These are phyloP conservation scores for Sphaerophoria rueppellii DNA, from an alignment of 2,888 invertebrate genomes.

Conservation along the genomic window DNA sequence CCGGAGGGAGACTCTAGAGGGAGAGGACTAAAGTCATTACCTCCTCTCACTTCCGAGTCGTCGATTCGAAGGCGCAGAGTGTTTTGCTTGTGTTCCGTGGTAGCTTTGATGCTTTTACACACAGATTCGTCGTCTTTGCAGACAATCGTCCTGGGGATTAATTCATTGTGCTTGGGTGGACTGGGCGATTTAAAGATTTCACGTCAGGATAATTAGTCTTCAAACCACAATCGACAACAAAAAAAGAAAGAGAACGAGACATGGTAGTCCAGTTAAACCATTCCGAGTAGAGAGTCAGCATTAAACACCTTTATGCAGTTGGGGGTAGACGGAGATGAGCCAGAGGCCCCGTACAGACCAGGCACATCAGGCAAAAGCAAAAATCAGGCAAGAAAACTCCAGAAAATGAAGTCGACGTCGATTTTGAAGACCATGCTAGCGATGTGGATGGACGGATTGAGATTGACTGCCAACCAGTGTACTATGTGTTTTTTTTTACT, in stretches of 20 bases:
- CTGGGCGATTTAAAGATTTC: slow-evolving; percentile 69
- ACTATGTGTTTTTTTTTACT: slow-evolving; percentile 43
- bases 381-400: slow-evolving; percentile 46
- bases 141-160: slow-evolving; percentile 69
- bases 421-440: slow-evolving; percentile 13
- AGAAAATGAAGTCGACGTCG: slow-evolving; percentile 28
- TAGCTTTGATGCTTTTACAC: slow-evolving; percentile 20
- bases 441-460: background rate
- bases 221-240: slow-evolving; percentile 48
- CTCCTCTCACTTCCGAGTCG: slow-evolving; percentile 1
- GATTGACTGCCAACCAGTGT: slow-evolving; percentile 19
- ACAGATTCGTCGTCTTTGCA: slow-evolving; percentile 29
- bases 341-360: too few relatives aligned
- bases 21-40: slow-evolving; percentile 46
- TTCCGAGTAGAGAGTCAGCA: slow-evolving; percentile 63
- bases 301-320: slow-evolving; percentile 51
- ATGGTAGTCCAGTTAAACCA: slow-evolving; percentile 47
- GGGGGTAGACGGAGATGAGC: background rate
- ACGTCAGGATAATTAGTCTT: slow-evolving; percentile 70
- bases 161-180: slow-evolving; percentile 64
- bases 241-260: slow-evolving; percentile 18
- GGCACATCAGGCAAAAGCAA: background rate
- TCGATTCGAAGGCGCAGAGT: slow-evolving; percentile 18
- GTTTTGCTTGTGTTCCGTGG: slow-evolving; percentile 58
- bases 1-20: background rate